Evolutionary conservation across 2,797 vertebrate genomes (phyloP).

Genomic region (Potorous gilbertii): DNA sequence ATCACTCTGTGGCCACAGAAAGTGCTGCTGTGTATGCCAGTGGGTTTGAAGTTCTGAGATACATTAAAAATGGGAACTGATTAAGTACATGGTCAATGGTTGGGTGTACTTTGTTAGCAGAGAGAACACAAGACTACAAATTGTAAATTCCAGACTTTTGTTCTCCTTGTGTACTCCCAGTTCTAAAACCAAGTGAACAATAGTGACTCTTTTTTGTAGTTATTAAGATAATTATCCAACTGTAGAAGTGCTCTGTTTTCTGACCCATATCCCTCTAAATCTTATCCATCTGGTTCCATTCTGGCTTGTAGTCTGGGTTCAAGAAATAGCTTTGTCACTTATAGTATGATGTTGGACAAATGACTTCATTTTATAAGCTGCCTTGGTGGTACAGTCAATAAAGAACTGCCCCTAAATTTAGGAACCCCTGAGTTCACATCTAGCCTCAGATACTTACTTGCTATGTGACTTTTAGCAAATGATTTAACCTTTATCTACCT

Average conservation of each 20-base stretch:
- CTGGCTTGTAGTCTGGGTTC: neutral
- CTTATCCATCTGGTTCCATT: neutral
- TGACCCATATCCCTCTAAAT: neutral
- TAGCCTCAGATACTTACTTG: neutral
- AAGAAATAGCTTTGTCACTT: neutral
- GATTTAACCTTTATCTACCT: neutral
- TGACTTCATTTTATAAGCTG: neutral
- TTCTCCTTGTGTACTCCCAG: neutral
- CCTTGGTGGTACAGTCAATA: neutral
- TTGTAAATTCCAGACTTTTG: neutral
- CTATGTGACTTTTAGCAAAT: neutral
- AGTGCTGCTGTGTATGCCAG: neutral
- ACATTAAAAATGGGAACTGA: neutral
- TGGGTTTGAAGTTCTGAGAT: constrained; percentile 6
- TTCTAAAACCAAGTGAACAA: neutral
- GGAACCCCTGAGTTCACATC: neutral
- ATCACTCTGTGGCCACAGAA: neutral
- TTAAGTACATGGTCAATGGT: neutral
- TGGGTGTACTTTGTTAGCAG: neutral
- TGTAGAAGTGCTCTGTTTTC: neutral
- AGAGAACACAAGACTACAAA: neutral
- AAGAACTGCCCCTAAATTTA: neutral
- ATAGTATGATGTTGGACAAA: neutral
- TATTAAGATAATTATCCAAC: neutral
- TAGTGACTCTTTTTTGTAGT: neutral